Percentiles rank a stretch among this genome's conserved stretches.
phyloP scores from a whole-genome alignment of 2,888 invertebrate genomes.

The Clanis bilineata region DNA sequence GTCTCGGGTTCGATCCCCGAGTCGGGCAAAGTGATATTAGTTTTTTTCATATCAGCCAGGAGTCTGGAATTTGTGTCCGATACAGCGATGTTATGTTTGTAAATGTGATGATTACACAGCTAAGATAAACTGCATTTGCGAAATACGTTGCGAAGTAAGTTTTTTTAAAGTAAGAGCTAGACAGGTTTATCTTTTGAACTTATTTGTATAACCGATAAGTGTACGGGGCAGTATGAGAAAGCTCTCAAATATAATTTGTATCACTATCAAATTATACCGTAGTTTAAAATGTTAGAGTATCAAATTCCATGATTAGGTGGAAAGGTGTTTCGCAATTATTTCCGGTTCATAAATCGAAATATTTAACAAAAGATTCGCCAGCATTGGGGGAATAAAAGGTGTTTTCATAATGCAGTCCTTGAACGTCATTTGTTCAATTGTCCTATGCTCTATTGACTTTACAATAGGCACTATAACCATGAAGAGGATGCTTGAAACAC shows the following conservation, averaged over 20 bases:
- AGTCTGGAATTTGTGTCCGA: too few relatives aligned
- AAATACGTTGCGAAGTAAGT: slow-evolving; percentile 28
- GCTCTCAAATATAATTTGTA: slow-evolving; percentile 23
- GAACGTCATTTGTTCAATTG: slow-evolving; percentile 46
- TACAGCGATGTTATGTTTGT: too few relatives aligned
- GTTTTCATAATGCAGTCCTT: slow-evolving; percentile 48
- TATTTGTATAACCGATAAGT: slow-evolving; percentile 53
- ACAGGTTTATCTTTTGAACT: slow-evolving; percentile 45
- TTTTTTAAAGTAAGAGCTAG: slow-evolving; percentile 47
- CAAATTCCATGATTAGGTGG: neutral
- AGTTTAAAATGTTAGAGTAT: neutral
- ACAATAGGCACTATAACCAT: slow-evolving; percentile 34
- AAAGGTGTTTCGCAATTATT: slow-evolving; percentile 19
- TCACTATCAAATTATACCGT: neutral
- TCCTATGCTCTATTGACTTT: slow-evolving; percentile 35
- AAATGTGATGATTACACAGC: neutral
- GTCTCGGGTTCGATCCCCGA: too few relatives aligned
- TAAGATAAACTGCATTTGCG: slow-evolving; percentile 24
- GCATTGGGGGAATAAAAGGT: slow-evolving; percentile 39
- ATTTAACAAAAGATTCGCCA: slow-evolving; percentile 46
- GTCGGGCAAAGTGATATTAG: too few relatives aligned
- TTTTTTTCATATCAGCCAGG: too few relatives aligned
- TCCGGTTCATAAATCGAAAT: slow-evolving; percentile 33
- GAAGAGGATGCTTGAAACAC: slow-evolving; percentile 36
- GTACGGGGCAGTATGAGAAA: slow-evolving; percentile 38